A percentile compares a stretch with the other conserved stretches of the same genome.
Conservation (phyloP, 35 echinoderm and acorn worm genomes). For the Strongylocentrotus purpuratus region DNA sequence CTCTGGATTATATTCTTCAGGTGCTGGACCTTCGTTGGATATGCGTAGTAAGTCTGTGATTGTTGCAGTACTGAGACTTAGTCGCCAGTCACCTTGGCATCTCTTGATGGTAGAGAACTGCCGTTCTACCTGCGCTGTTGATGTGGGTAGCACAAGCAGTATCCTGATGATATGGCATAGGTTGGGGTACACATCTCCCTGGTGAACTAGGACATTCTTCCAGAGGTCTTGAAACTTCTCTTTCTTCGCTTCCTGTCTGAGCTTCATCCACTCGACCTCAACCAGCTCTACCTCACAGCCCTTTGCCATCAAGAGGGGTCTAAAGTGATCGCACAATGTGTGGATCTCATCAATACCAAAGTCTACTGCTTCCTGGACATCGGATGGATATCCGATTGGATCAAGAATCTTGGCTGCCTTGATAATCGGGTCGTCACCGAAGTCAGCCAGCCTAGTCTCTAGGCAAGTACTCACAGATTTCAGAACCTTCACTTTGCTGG, state of each 20-base stretch:
- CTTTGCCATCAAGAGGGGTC: background rate
- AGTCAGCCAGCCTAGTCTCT: background rate
- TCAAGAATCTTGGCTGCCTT: background rate
- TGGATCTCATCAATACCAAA: background rate
- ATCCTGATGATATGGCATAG: background rate
- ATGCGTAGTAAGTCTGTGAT: background rate
- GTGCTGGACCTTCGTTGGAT: background rate
- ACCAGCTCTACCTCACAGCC: background rate
- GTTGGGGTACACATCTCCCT: background rate
- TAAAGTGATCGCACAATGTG: background rate
- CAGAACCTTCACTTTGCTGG: background rate
- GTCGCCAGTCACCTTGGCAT: background rate
- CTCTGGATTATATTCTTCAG: background rate
- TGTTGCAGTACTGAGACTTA: background rate
- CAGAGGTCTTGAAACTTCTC: background rate
- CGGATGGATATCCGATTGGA: background rate
- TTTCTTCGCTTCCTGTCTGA: constrained; percentile 26
- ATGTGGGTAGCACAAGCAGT: background rate
- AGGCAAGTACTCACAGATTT: background rate
- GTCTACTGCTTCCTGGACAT: background rate
- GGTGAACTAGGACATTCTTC: background rate
- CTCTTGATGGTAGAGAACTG: constrained; percentile 26
- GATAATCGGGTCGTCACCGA: background rate
- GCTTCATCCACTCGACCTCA: background rate
- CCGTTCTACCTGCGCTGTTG: background rate